Base-by-base conservation (phyloP, 2,113 vertebrate genomes). In the Gallinago undulata region DNA sequence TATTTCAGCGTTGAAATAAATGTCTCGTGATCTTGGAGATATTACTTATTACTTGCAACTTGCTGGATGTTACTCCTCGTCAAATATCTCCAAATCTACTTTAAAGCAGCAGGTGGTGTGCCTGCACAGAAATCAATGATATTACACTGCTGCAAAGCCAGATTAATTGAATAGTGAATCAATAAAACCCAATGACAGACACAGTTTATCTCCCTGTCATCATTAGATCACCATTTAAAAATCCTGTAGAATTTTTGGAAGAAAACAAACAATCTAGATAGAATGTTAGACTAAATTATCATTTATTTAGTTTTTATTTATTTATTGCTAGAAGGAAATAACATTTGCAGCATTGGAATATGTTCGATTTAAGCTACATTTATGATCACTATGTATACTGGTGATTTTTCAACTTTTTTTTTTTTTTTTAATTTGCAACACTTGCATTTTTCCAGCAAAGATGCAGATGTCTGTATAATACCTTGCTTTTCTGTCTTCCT, bases 81-180 rank as follows among this genome's bases (percentile, higher is more conserved):
- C 57, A 85, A 53, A 19, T 80, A 91, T 83, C 82, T 85, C 57
- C 53, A 82, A 91, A 94, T 87, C 50, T 76, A 83, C 55, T 89
- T 93, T 76, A 73, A 90, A 91, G 74, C 50, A 91, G 81, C 57
- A 94, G 85, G 72, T 76, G 47, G 21, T 63, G 24, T 66, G 67
- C 53, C 81, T 66, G 51, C 53, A 87, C 45, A 89, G 66, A 94
- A 96, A 96, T 93, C 91, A 87, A 85, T 87, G 47, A 48, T 51
- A 74, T 31, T 67, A 87, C 33, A 78, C n/a, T 63, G 64, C 75
- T 69, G 73, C n/a, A 79, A 78, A 89, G 92, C 33, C 69, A 84
- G 37, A 87, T 64, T 92, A 92, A 91, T 48, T 50, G 64, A 70
- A 94, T 5, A 62, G 14, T 57, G 72, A 73, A 91, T 91, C 87